A percentile compares a stretch with the other conserved stretches of the same genome.
phyloP scores from a whole-genome alignment of 1,140 invertebrate species.

The Ceratosolen fusciceps region DNA sequence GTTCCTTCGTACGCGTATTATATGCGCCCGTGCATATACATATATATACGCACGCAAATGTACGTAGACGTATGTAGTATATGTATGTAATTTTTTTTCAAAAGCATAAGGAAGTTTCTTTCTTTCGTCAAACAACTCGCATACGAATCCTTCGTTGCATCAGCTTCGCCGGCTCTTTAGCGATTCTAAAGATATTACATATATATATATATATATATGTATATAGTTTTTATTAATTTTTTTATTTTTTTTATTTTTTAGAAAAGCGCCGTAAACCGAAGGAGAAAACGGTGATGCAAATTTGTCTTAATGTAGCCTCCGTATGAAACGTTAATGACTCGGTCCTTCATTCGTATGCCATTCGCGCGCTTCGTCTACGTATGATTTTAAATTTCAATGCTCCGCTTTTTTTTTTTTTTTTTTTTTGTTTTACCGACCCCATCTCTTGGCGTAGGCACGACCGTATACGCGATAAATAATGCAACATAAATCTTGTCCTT shows the following conservation, averaged over 20 bases:
- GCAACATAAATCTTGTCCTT: not conserved
- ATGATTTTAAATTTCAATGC: slow-evolving; percentile 27
- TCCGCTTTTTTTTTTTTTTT: too few relatives aligned
- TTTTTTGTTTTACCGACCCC: not conserved
- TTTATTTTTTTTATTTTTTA: not conserved
- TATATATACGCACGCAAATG: too few relatives aligned
- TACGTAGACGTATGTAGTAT: too few relatives aligned
- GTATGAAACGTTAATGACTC: slow-evolving; percentile 1
- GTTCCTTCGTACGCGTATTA: too few relatives aligned
- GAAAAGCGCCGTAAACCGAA: not conserved
- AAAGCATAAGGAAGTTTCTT: too few relatives aligned
- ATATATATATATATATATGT: too few relatives aligned
- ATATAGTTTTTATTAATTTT: too few relatives aligned
- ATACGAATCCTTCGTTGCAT: slow-evolving; percentile 6
- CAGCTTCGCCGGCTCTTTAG: not conserved
- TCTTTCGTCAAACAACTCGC: too few relatives aligned
- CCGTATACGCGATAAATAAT: not conserved
- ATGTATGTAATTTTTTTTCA: too few relatives aligned
- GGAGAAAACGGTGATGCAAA: not conserved
- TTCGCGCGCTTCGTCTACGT: slow-evolving; percentile 8
- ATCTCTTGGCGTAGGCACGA: not conserved
- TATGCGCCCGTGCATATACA: too few relatives aligned
- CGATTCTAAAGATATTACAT: too few relatives aligned
- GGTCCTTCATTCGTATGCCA: slow-evolving; percentile 22
- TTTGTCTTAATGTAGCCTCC: not conserved